Evolutionary conservation across 1,140 invertebrate genomes (phyloP), one percentile per base, ranked within the genome.

Genomic region (Drosophila murphyi): DNA sequence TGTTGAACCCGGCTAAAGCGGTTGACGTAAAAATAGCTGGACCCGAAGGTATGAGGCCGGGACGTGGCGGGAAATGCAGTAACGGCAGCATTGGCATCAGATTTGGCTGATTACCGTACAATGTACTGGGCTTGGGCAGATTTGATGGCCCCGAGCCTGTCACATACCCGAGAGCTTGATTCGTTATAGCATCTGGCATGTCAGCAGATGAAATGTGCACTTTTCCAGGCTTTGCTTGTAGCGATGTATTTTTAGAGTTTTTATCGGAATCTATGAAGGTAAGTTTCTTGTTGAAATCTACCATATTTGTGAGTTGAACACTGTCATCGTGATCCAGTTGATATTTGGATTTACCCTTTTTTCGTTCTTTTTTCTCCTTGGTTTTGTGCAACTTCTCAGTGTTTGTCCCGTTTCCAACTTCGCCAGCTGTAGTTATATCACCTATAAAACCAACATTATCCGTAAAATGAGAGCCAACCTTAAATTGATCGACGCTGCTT

Each of bases 11-110:
- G 3, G 71, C 62, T 3, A 88, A 56, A 29, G 56, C 47, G 31
- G 79, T 51, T 6, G 82, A 48, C n/a, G 90, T 92, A 69, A 94
- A 94, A 8, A 94, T 70, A 0, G 93, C 93, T 37, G 94, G 94
- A 60, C 93, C 80, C 1, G 80, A 93, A 0, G 95, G 95, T 81
- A 96, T 96, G 32, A 96, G 92, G 39, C 96, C 95, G 7, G 95
- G 95, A 4, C 95, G 94, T n/a, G 95, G 93, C 4, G 94, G 92
- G 80, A 94, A 94, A 10, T 91, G 69, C 29, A 82, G 72, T 3
- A 87, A 56, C 0, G 81, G 83, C 10, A 85, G 37, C 51, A 86
- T 69, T 0, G 85, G 85, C 28, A 82, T 41, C 12, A 81, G 69
- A 60, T 50, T 65, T 28, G 48, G 29, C 47, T 77, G 72, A 35